These are phyloP conservation scores for Drosophila fuyamai DNA, from an alignment of 1,140 invertebrate genomes.

Conservation along the genomic window DNA sequence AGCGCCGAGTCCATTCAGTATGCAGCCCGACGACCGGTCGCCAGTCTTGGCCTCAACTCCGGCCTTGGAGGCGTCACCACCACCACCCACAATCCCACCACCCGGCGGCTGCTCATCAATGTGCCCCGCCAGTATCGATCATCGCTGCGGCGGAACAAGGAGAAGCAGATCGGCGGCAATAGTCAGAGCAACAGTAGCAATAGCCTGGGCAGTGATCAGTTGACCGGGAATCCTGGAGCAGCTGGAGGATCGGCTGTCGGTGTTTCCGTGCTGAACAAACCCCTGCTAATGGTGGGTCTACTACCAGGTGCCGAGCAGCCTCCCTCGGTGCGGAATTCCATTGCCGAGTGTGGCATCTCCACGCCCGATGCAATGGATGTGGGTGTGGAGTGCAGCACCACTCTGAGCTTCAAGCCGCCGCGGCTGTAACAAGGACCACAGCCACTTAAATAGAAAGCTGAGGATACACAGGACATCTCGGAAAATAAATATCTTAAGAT, in stretches of 20 bases:
- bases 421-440: conserved; percentile 68
- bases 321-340: conserved; percentile 73
- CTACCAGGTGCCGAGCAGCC: conserved; percentile 70
- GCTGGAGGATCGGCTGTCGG: conserved; percentile 13
- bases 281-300: conserved; percentile 65
- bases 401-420: conserved; percentile 70
- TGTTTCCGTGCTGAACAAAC: conserved; percentile 53
- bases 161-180: conserved; percentile 85
- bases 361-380: conserved; percentile 53
- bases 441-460: conserved; percentile 1
- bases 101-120: conserved; percentile 86
- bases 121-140: conserved; percentile 89
- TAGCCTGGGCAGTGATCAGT: conserved; percentile 63
- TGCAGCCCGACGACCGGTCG: conserved; percentile 84
- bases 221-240: conserved; percentile 32
- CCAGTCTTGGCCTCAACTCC: conserved; percentile 68
- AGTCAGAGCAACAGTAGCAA: conserved; percentile 75
- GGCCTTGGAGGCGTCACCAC: conserved; percentile 58
- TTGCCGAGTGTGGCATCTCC: conserved; percentile 68
- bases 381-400: conserved; percentile 65
- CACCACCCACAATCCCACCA: conserved; percentile 78
- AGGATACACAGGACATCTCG: conserved; percentile 31
- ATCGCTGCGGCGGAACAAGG: conserved; percentile 89
- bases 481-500: conserved; percentile 21
- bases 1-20: conserved; percentile 89